Base-by-base conservation (phyloP, 2,888 invertebrate species). In the Magallana nippona region DNA sequence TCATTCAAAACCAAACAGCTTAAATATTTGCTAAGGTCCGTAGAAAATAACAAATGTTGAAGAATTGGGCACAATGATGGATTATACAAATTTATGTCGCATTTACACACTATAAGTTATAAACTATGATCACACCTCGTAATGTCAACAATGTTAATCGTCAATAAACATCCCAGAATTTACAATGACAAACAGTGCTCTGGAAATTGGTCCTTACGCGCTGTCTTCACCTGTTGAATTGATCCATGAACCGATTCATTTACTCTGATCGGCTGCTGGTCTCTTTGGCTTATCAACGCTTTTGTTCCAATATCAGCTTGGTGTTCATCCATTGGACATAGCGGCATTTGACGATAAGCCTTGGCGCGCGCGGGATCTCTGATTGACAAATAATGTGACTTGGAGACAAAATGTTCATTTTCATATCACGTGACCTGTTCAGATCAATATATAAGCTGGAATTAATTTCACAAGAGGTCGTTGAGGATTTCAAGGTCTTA, bases 341-440 rank as follows among this genome's bases (percentile, higher is more conserved):
- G 71, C 71, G 15, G 71, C 71, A 13, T 32, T 27, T 15, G 32
- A 22, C 32, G 71, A 71, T 71, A 71, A 71, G 71, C 13, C 32
- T 71, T 32, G 32, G 71, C 71, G 71, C 71, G 71, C 71, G 71
- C 71, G 22, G 22, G 71, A 71, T 71, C 71, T 27, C 71, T 71
- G 71, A 71, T 71, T 71, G 71, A 71, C 71, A 71, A 71, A 71
- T 71, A 71, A 71, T 71, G 71, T 71, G 71, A 71, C 71, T 71
- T 71, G 71, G 71, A 71, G 71, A 71, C 71, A 71, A 71, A 71
- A 71, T 71, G 71, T 22, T 22, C 71, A 71, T 71, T 71, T 71
- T 71, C 27, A 71, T 27, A 17, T 71, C 71, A 71, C 71, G 71
- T 71, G 71, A 71, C 71, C 2, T 13, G 71, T 22, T 32, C 22